Evolutionary conservation across 2,113 vertebrate species (phyloP).

Genomic region (Cynoglossus semilaevis): DNA sequence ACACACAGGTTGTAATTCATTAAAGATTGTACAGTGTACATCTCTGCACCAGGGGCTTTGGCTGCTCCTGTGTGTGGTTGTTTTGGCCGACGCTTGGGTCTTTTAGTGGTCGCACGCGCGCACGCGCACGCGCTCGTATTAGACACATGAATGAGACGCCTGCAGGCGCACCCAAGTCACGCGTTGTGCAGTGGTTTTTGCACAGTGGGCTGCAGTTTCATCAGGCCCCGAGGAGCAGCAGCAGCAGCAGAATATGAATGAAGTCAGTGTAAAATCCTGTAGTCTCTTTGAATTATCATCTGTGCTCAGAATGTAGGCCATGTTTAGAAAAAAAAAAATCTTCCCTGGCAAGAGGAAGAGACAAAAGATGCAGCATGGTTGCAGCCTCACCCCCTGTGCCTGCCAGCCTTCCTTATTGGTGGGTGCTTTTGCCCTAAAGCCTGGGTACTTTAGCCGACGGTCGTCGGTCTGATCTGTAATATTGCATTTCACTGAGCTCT

Average conservation of each 20-base stretch:
- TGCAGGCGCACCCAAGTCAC: slow-evolving; percentile 59
- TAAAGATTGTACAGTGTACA: background rate
- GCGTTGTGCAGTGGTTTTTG: slow-evolving; percentile 43
- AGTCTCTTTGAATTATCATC: slow-evolving; percentile 11
- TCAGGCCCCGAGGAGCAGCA: slow-evolving; percentile 15
- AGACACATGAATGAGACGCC: slow-evolving; percentile 63
- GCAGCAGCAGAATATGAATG: slow-evolving; percentile 50
- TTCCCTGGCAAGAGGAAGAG: slow-evolving; percentile 45
- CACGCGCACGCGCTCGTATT: background rate
- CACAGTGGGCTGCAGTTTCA: slow-evolving; percentile 35
- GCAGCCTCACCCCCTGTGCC: slow-evolving; percentile 39
- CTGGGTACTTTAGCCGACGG: background rate
- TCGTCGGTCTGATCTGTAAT: background rate
- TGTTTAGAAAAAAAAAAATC: background rate
- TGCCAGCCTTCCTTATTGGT: slow-evolving; percentile 23
- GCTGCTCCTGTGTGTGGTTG: slow-evolving; percentile 32
- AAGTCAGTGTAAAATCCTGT: slow-evolving; percentile 6
- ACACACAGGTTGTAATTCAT: slow-evolving; percentile 5
- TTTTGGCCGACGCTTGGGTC: slow-evolving; percentile 37
- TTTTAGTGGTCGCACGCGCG: background rate
- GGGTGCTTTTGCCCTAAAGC: slow-evolving; percentile 25
- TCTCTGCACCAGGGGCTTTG: background rate
- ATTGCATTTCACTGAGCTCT: slow-evolving; percentile 1
- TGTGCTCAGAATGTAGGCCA: slow-evolving; percentile 2
- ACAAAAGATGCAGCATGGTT: slow-evolving; percentile 72